Percentiles rank a stretch among this genome's conserved stretches.
Evolutionary conservation across 1,140 invertebrate species (phyloP).

Genomic region (Orius insidiosus): DNA sequence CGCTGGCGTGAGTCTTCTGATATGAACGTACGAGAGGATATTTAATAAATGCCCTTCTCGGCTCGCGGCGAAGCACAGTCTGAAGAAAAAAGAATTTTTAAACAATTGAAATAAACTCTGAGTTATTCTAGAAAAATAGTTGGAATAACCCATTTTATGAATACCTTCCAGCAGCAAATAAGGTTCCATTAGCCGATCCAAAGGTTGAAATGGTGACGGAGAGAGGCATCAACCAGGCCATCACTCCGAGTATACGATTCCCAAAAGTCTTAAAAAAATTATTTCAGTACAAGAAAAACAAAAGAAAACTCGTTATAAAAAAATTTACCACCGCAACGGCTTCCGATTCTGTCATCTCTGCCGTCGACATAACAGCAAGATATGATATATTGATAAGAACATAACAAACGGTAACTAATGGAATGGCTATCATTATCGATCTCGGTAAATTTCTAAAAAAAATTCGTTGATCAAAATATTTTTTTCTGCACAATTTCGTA

Average conservation of each 20-base stretch:
- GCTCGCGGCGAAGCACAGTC: slow-evolving; percentile 85
- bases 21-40: slow-evolving; percentile 85
- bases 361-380: slow-evolving; percentile 84
- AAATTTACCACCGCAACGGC: slow-evolving; percentile 83
- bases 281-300: not conserved
- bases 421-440: slow-evolving; percentile 91
- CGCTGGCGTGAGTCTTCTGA: slow-evolving; percentile 75
- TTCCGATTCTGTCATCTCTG: slow-evolving; percentile 85
- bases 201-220: slow-evolving; percentile 93
- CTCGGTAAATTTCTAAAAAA: slow-evolving; percentile 70
- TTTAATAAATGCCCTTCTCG: slow-evolving; percentile 84
- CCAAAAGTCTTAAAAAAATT: slow-evolving; percentile 48
- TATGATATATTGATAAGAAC: slow-evolving; percentile 92
- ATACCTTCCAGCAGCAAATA: slow-evolving; percentile 74
- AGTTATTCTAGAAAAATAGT: slow-evolving; percentile 1
- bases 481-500: slow-evolving; percentile 29
- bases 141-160: not conserved
- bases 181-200: slow-evolving; percentile 89
- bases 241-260: slow-evolving; percentile 62
- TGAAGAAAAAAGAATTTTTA: slow-evolving; percentile 24
- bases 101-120: not conserved
- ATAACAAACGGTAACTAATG: slow-evolving; percentile 89
- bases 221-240: slow-evolving; percentile 84
- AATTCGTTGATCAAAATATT: not conserved
- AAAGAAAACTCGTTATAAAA: not conserved